Base-by-base conservation (phyloP, 2,113 vertebrate genomes). In the Excalfactoria chinensis region DNA sequence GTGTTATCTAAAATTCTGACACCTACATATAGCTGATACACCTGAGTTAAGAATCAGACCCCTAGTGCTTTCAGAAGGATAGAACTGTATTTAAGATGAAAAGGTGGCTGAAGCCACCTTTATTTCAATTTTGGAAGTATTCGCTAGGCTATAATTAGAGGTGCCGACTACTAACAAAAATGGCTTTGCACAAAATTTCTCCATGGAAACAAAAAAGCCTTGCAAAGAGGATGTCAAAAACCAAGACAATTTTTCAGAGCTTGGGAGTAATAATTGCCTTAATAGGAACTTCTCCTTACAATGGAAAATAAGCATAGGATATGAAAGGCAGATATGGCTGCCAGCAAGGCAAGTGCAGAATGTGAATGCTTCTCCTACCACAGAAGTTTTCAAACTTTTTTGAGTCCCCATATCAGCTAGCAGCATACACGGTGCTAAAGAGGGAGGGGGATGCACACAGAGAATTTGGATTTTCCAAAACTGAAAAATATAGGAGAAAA, bases 71-170 rank as follows among this genome's bases (percentile, higher is more conserved):
- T 62, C 48, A 88, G 73, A 88, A 90, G 88, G 72, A n/a, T 49
- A 72, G 71, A 71, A 72, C 25, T 85, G 72, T 12, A 76, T 95
- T 88, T 68, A 88, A 95, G 51, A 56, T 4, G 16, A 56, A 94
- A 93, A 96, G 20, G 22, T 88, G 72, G 56, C 58, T 95, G 88
- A 97, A 94, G 41, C 11, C 91, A 86, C 28, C 46, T 80, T 77
- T 91, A 93, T 90, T 94, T 95, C 81, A 89, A 58, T 91, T 76
- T 89, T 18, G 28, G 67, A 70, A 92, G 55, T 88, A 95, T 94
- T 68, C 59, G 56, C 35, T 66, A 80, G 85, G 56, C 74, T 97
- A 68, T 93, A 95, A 95, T 73, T 88, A 94, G 84, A 75, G n/a
- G 58, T 78, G 58, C 49, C 60, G 93, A 55, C 74, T 82, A 60